Evolutionary conservation across 2,888 invertebrate genomes (phyloP), one percentile per base, ranked within the genome.

Genomic region (Priapulus caudatus): DNA sequence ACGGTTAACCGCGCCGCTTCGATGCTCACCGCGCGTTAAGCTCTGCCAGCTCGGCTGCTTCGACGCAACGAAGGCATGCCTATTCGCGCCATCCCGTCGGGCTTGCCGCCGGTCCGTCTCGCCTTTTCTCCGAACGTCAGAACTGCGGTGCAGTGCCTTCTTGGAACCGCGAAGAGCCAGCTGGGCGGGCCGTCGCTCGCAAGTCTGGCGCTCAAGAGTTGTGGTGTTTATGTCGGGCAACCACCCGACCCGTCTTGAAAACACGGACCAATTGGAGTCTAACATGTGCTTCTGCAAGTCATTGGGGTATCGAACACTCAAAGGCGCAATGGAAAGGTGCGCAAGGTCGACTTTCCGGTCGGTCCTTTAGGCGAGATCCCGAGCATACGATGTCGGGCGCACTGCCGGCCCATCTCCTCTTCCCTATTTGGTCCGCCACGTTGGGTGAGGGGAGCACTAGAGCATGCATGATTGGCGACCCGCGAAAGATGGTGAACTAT

Each of bases 401-500:
- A 79, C 70, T 75, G 75, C 75, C 75, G 74, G 75, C 77, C 75
- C 75, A 75, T 77, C 73, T 73, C 55, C 56, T 54, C 52, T 48
- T 59, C 74, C 67, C 67, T 72, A 66, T 65, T 20, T 4, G 10
- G 16, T 45, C 45, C 23, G 51, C 53, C 16, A 48, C 55, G 58
- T 49, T 48, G 47, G 64, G 59, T 56, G 54, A 60, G 61, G 61
- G 63, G 57, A 76, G 76, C 76, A 78, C 75, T 64, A 73, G 78
- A 80, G 80, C 79, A 76, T 74, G 78, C 74, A 76, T 75, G 78
- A 75, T 80, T 79, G 77, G 77, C 80, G n/a, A n/a, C n/a, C n/a
- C 79, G 79, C 79, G 79, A 81, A 80, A 79, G 79, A 80, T 80
- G 78, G 79, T 80, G 80, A 80, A 79, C 79, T 79, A 79, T 80